A percentile compares a stretch with the other conserved stretches of the same genome.
phyloP scores from a whole-genome alignment of 1,140 invertebrate species.

The Diorhabda carinulata region DNA sequence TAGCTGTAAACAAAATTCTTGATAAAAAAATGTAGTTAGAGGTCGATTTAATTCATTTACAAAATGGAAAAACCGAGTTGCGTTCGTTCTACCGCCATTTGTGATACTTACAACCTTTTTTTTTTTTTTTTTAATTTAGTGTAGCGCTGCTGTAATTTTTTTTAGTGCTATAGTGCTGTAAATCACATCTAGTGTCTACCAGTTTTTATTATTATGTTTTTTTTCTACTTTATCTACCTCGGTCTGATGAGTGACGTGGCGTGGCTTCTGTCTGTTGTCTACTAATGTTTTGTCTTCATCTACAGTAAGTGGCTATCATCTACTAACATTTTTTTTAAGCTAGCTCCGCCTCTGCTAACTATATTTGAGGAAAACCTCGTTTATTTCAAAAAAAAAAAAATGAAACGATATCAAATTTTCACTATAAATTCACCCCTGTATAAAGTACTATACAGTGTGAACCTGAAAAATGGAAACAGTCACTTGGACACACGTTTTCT shows the following conservation, averaged over 20 bases:
- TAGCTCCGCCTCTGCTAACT: neutral
- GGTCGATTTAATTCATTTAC: no score
- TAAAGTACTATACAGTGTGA: neutral
- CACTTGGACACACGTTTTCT: neutral
- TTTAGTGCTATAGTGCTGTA: slow-evolving; percentile 38
- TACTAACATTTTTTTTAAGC: slow-evolving; percentile 32
- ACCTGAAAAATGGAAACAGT: neutral
- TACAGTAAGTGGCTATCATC: slow-evolving; percentile 44
- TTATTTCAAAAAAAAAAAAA: neutral
- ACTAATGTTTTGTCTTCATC: slow-evolving; percentile 46
- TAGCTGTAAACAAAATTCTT: no score
- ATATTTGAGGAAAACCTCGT: neutral
- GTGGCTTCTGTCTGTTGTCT: slow-evolving; percentile 46
- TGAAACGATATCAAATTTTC: neutral
- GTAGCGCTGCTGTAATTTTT: slow-evolving; percentile 27
- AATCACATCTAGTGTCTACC: slow-evolving; percentile 35
- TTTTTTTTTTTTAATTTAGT: slow-evolving; percentile 5
- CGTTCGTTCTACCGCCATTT: slow-evolving; percentile 10
- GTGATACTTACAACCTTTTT: slow-evolving; percentile 23
- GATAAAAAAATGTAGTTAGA: no score
- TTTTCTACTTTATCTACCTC: slow-evolving; percentile 17
- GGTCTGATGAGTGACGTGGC: slow-evolving; percentile 34
- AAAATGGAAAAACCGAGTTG: neutral
- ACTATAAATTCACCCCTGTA: neutral
- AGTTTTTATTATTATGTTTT: slow-evolving; percentile 26